Base-by-base conservation (phyloP, 2,113 vertebrate species). In the Egretta garzetta region DNA sequence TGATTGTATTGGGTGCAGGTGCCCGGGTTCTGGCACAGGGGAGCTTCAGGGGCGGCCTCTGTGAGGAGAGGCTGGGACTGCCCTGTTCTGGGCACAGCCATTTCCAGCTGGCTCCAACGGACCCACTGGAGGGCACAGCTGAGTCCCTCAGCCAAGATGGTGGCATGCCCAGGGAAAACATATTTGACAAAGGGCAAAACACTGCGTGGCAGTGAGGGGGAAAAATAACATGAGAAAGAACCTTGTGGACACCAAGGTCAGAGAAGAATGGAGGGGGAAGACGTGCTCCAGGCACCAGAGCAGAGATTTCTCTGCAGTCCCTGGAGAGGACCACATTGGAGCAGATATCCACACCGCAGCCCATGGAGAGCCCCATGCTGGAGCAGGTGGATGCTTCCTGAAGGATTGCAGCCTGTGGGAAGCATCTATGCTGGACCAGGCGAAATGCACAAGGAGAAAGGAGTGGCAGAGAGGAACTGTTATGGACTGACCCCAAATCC, bases 21-120 rank as follows among this genome's bases (percentile, higher is more conserved):
- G 15, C 11, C 26, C 28, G 39, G 12, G 2, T 17, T 2, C 22
- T 37, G 12, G 20, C 5, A n/a, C 24, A 0, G 4, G 8, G 9
- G 6, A 19, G 4, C 15, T 67, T 21, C 12, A 56, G 14, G 33
- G 14, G 28, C 0, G 4, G 10, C 43, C 14, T 23, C 20, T 12
- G 21, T 50, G 49, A 30, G 28, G 24, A 12, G 10, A 23, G 21
- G 20, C 14, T 4, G 4, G 12, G 52, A 12, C 24, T 84, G 39
- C 33, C 55, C 43, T 4, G 0, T 53, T 19, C 33, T 2, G 11
- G 64, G 30, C 6, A 32, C 24, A 14, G n/a, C 4, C 1, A 2
- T 4, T 55, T 85, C 32, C n/a, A 87, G 30, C 22, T 0, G 0
- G 4, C 39, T 74, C n/a, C 27, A 55, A 6, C 10, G 3, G 8